Evolutionary conservation across 2,113 vertebrate species (phyloP).

Genomic region (Genyomyrus donnyi): DNA sequence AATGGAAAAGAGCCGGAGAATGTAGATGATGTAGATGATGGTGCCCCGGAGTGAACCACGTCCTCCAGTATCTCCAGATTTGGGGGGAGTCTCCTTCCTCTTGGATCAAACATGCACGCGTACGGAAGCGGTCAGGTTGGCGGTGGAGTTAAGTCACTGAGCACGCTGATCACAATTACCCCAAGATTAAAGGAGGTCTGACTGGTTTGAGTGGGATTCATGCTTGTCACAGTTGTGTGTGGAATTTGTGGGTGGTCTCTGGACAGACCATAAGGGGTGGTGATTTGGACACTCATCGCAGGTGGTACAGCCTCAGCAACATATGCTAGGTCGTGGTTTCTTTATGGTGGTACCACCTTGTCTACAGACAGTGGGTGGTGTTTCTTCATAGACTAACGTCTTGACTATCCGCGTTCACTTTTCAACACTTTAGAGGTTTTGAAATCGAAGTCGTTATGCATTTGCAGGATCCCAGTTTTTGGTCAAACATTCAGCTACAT

Average conservation of each 20-base stretch:
- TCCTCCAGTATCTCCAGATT: neutral
- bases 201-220: neutral
- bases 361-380: neutral
- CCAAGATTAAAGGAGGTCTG: neutral
- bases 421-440: neutral
- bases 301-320: neutral
- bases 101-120: conserved; percentile 62
- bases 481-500: neutral
- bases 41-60: neutral
- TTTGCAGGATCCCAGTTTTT: neutral
- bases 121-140: conserved; percentile 37
- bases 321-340: neutral
- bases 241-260: neutral
- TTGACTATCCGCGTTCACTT: neutral
- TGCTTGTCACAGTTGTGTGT: neutral
- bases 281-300: neutral
- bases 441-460: neutral
- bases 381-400: neutral
- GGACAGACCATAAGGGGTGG: neutral
- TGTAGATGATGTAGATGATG: neutral
- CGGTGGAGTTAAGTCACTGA: conserved; percentile 66
- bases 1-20: neutral
- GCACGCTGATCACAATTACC: conserved; percentile 46
- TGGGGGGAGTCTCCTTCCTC: neutral
- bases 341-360: neutral